Base-by-base conservation (phyloP, 1,140 invertebrate species). In the Polypedilum pembai region DNA sequence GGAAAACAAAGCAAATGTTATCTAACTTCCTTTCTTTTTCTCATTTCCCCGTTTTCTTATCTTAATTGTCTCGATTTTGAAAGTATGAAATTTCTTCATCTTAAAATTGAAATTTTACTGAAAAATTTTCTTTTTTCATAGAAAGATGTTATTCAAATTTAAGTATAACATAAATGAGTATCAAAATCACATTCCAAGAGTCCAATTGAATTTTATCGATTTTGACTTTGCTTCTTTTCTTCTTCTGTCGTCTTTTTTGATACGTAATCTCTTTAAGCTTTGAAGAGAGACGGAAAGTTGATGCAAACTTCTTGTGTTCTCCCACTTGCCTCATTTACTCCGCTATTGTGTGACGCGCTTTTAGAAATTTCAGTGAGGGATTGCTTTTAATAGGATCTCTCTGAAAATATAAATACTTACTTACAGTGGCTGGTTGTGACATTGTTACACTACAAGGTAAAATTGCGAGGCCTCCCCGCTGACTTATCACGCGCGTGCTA, bases 401-500 rank as follows among this genome's bases (percentile, higher is more conserved):
- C 24, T 56, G n/a, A 56, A 56, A 74, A 63, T 56, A 74, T 63
- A 74, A 74, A 74, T 74, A 74, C 73, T 74, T 74, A 74, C 73
- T 74, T 74, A 74, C 73, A 74, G 73, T 74, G 73, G 73, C 73
- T 74, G 73, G 73, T 74, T 24, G 21, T 74, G 73, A 20, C 73
- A 74, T 74, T 74, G 73, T 74, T 24, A 74, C 73, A n/a, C 21
- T 74, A 41, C 73, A 74, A 56, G 73, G 73, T 63, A 74, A 20
- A 15, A 74, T 74, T 33, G 73, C 73, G 41, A 74, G 45, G 20
- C 73, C 73, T 7, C 73, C 73, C 24, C 73, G n/a, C 24, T 74
- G 73, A n/a, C 73, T 74, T 10, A 74, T 41, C 41, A 74, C 73
- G 12, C 73, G 40, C 8, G 73, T 74, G 21, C 24, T 74, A 41